Percentiles rank a stretch among this genome's conserved stretches.
Evolutionary conservation across 1,140 invertebrate species (phyloP).

Genomic region (Bombus impatiens): DNA sequence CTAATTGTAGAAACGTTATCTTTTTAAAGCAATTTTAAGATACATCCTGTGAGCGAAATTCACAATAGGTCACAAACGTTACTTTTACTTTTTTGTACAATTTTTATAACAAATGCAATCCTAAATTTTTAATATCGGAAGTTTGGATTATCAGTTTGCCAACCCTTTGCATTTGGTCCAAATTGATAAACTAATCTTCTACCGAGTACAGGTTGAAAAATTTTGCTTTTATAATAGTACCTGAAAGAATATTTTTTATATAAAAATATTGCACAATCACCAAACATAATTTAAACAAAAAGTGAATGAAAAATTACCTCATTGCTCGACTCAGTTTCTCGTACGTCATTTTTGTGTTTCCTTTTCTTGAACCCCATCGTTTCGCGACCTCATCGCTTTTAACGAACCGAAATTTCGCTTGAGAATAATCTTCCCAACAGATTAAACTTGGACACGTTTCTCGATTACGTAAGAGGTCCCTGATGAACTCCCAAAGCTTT

Average conservation of each 20-base stretch:
- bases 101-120: conserved; percentile 31
- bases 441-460: conserved; percentile 91
- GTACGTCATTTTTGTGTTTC: conserved; percentile 96
- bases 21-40: neutral
- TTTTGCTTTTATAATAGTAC: conserved; percentile 93
- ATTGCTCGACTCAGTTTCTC: conserved; percentile 96
- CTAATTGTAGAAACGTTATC: neutral
- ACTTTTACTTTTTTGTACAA: conserved; percentile 19
- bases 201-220: conserved; percentile 91
- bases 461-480: conserved; percentile 89
- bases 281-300: neutral
- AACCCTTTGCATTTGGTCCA: conserved; percentile 89
- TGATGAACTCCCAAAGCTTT: conserved; percentile 91
- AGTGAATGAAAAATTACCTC: conserved; percentile 84
- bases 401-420: conserved; percentile 94
- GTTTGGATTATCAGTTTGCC: conserved; percentile 88
- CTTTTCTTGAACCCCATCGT: conserved; percentile 93
- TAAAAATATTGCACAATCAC: neutral
- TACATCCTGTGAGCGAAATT: neutral
- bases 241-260: conserved; percentile 76
- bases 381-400: conserved; percentile 94
- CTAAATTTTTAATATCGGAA: conserved; percentile 77
- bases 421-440: conserved; percentile 93
- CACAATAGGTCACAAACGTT: neutral
- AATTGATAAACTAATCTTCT: conserved; percentile 94